These are phyloP conservation scores for Terrapene triunguis DNA, from an alignment of 2,113 vertebrate species.

Conservation along the genomic window DNA sequence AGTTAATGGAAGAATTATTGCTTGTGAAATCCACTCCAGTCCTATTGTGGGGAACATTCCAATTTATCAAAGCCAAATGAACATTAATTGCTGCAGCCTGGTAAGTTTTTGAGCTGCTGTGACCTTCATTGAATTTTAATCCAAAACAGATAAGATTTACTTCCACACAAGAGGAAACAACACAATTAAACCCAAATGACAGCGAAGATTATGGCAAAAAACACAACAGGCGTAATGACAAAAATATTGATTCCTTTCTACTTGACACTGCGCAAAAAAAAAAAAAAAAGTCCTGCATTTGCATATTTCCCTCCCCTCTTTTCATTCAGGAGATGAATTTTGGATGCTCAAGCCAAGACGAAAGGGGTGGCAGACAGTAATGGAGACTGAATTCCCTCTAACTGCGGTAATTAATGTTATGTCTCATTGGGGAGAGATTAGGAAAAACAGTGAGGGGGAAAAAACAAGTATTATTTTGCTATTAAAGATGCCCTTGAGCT, in stretches of 20 bases:
- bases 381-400: slow-evolving; percentile 80
- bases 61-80: slow-evolving; percentile 90
- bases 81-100: slow-evolving; percentile 88
- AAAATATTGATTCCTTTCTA: slow-evolving; percentile 75
- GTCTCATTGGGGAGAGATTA: slow-evolving; percentile 82
- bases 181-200: slow-evolving; percentile 86
- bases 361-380: slow-evolving; percentile 77
- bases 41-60: slow-evolving; percentile 82
- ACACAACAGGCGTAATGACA: slow-evolving; percentile 62
- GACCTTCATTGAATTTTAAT: slow-evolving; percentile 91
- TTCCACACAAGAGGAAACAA: slow-evolving; percentile 86
- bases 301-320: background rate
- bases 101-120: slow-evolving; percentile 84
- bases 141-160: slow-evolving; percentile 88
- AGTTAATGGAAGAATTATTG: slow-evolving; percentile 88
- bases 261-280: slow-evolving; percentile 53
- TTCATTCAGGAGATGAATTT: slow-evolving; percentile 69
- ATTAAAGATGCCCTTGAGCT: slow-evolving; percentile 77
- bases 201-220: slow-evolving; percentile 77
- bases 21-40: slow-evolving; percentile 84
- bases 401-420: slow-evolving; percentile 85
- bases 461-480: slow-evolving; percentile 74
- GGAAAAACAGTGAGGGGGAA: slow-evolving; percentile 71
- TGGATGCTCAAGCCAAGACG: slow-evolving; percentile 61
- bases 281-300: slow-evolving; percentile 35